Evolutionary conservation across 2,888 invertebrate genomes (phyloP).

Genomic region (Trissolcus japonicus): DNA sequence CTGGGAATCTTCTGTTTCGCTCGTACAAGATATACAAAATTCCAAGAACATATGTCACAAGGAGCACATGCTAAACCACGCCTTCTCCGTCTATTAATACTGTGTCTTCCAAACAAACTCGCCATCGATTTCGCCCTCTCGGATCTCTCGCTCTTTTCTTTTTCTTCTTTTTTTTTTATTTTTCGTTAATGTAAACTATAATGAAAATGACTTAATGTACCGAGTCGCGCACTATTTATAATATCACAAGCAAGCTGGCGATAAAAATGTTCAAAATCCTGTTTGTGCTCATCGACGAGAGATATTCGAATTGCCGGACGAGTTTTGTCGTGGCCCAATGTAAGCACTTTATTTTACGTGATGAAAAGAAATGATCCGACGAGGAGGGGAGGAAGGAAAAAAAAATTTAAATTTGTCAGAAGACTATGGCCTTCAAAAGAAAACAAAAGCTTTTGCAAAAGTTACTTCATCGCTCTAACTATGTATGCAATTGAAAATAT

Average conservation of each 20-base stretch:
- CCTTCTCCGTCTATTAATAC: slow-evolving; percentile 55
- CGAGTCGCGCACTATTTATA: slow-evolving; percentile 24
- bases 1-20: slow-evolving; percentile 40
- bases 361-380: slow-evolving; percentile 30
- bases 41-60: slow-evolving; percentile 45
- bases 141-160: neutral
- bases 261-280: slow-evolving; percentile 11
- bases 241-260: neutral
- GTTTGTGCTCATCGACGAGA: neutral
- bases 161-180: slow-evolving; percentile 7
- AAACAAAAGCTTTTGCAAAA: slow-evolving; percentile 39
- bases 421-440: slow-evolving; percentile 49
- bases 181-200: slow-evolving; percentile 25
- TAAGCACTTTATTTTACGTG: slow-evolving; percentile 39
- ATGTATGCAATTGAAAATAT: slow-evolving; percentile 43
- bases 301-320: neutral
- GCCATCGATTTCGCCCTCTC: slow-evolving; percentile 42
- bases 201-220: slow-evolving; percentile 26
- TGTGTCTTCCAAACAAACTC: slow-evolving; percentile 40
- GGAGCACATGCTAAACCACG: slow-evolving; percentile 52
- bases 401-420: slow-evolving; percentile 44
- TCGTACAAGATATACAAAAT: slow-evolving; percentile 40
- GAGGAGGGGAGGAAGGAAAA: slow-evolving; percentile 26
- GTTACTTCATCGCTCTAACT: slow-evolving; percentile 28
- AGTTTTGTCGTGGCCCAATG: slow-evolving; percentile 4